Percentiles rank a stretch among this genome's conserved stretches.
Evolutionary conservation across 2,113 vertebrate species (phyloP).

Genomic region (Tenrec ecaudatus): DNA sequence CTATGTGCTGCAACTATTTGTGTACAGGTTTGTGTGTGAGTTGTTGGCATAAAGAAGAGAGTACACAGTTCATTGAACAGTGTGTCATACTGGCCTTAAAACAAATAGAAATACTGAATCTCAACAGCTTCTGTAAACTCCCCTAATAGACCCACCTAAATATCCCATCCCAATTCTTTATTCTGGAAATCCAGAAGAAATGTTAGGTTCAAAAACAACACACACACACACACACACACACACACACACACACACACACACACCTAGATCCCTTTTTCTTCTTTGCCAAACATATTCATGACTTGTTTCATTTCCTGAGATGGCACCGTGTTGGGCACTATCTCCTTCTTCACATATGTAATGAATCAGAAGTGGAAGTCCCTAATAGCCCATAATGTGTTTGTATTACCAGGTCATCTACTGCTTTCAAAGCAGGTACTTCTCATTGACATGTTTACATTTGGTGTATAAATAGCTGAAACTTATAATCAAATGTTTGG

Average conservation of each 20-base stretch:
- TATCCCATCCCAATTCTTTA: neutral
- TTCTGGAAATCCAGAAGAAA: neutral
- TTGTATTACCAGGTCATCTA: conserved; percentile 73
- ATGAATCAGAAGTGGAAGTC: conserved; percentile 73
- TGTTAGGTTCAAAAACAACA: neutral
- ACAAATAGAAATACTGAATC: neutral
- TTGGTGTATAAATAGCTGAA: conserved; percentile 74
- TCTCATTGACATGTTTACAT: conserved; percentile 78
- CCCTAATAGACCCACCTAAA: neutral
- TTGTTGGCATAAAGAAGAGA: neutral
- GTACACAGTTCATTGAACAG: neutral
- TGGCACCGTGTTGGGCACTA: neutral
- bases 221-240: no score
- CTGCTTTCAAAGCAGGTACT: conserved; percentile 77
- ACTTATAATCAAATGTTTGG: conserved; percentile 77
- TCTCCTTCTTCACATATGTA: conserved; percentile 71
- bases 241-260: no score
- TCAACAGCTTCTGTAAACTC: neutral
- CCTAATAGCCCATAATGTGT: conserved; percentile 58
- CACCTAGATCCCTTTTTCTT: neutral
- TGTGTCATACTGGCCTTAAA: neutral
- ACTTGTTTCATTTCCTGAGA: neutral
- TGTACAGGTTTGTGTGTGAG: neutral
- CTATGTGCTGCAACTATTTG: neutral
- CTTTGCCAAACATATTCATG: neutral